Evolutionary conservation across 2,113 vertebrate genomes (phyloP), one percentile per base, ranked within the genome.

Genomic region (Labrus mixtus): DNA sequence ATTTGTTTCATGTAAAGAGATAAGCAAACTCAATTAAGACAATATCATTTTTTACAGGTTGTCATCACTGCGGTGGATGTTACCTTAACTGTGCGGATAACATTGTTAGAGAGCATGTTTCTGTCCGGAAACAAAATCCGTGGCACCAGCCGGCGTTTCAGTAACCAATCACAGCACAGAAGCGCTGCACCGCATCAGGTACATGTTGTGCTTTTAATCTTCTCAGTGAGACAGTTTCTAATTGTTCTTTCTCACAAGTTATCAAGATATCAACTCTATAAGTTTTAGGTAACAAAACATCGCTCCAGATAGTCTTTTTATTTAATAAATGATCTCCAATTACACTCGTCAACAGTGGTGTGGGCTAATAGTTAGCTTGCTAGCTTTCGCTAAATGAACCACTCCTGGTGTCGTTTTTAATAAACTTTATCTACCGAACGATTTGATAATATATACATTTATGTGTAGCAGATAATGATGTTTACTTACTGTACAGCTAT

Each of bases 71-170:
- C 25, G 3, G 5, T 39, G 37, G 7, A 7, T 11, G 39, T 41
- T 11, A 41, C 39, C 39, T 11, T 41, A 3, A 41, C 15, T 48
- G 36, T 6, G 59, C 33, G 45, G 63, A 58, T 8, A 0, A 3
- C 4, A 37, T 56, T 66, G 29, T 19, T 39, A 10, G 1, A n/a
- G 12, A 5, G 1, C 39, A 8, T 55, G 70, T 67, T 76, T 84
- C 72, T 8, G 1, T 33, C 41, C 72, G 76, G 76, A 76, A n/a
- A 3, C 53, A 1, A 58, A 22, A 0, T 12, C 19, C 6, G 72
- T 39, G 29, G 57, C 72, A 84, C 62, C 48, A 45, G 39, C 23
- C 22, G 73, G 56, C 36, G 20, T 16, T 12, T 9, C 17, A 6
- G 12, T 51, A 20, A n/a, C 48, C 48, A 51, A 51, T 51, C 48